A percentile compares a stretch with the other conserved stretches of the same genome.
Conservation (phyloP, 2,888 invertebrate genomes). For the Raillietiella orientalis region DNA sequence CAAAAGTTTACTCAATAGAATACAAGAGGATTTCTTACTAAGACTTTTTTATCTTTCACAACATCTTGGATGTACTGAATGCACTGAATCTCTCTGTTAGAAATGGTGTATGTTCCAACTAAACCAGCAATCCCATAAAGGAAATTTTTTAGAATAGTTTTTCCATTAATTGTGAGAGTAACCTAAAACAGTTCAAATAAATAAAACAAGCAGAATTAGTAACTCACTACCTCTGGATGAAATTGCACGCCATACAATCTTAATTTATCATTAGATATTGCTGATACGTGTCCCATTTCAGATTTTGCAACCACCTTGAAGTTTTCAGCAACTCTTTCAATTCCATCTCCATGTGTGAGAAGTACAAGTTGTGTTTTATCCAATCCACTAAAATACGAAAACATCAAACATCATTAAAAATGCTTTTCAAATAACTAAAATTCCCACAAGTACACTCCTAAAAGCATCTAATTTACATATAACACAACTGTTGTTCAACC, state of each 20-base stretch:
- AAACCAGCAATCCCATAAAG: conserved; percentile 64
- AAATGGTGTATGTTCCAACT: conserved; percentile 56
- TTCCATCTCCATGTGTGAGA: conserved; percentile 87
- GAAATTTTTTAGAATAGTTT: conserved; percentile 74
- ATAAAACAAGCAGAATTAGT: conserved; percentile 17
- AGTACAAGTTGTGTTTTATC: conserved; percentile 61
- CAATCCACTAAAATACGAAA: conserved; percentile 29
- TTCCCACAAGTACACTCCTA: too few relatives aligned
- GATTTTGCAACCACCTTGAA: conserved; percentile 63
- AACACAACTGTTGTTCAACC: too few relatives aligned
- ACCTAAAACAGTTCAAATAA: conserved; percentile 21
- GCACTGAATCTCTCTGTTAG: conserved; percentile 55
- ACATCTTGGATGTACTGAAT: conserved; percentile 63
- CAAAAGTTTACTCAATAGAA: too few relatives aligned
- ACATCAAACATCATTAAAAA: conserved; percentile 1
- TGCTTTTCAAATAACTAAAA: too few relatives aligned
- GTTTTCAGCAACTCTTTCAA: conserved; percentile 59
- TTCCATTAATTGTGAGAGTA: conserved; percentile 68
- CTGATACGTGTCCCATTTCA: conserved; percentile 46
- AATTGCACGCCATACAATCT: conserved; percentile 88
- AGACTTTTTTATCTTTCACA: conserved; percentile 68
- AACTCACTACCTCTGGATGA: conserved; percentile 54
- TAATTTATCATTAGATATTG: conserved; percentile 63
- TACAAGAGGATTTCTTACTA: too few relatives aligned
- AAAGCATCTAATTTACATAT: too few relatives aligned